These are phyloP conservation scores for Felis chaus DNA, from an alignment of 2,113 vertebrate species.

Conservation along the genomic window DNA sequence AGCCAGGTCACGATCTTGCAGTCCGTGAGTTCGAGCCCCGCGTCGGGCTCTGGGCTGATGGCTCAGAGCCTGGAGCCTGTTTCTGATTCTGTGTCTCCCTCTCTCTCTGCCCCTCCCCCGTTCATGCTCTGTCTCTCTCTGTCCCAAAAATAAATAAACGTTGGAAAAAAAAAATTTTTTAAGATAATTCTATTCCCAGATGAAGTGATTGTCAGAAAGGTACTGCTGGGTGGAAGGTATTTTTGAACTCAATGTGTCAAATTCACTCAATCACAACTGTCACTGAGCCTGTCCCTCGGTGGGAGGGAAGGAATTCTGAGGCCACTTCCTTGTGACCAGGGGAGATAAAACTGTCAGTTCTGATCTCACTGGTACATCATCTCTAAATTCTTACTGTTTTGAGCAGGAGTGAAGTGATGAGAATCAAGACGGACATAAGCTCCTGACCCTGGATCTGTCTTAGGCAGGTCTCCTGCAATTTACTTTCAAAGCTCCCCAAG, in stretches of 20 bases:
- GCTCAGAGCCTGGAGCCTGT: too few relatives aligned
- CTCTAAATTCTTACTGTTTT: not conserved
- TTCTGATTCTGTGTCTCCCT: too few relatives aligned
- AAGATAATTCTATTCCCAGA: not conserved
- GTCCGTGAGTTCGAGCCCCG: too few relatives aligned
- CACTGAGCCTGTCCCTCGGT: not conserved
- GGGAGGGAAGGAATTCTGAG: not conserved
- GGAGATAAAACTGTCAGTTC: not conserved
- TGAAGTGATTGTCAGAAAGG: not conserved
- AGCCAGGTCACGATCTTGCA: too few relatives aligned
- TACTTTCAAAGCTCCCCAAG: not conserved
- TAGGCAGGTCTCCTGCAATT: not conserved
- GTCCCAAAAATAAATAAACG: too few relatives aligned
- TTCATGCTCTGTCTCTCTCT: too few relatives aligned
- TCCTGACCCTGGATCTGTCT: slow-evolving; percentile 21
- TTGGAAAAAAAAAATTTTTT: too few relatives aligned
- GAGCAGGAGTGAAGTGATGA: not conserved
- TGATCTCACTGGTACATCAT: not conserved
- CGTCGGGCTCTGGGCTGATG: too few relatives aligned
- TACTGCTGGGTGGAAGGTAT: not conserved
- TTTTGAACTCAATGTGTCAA: not conserved
- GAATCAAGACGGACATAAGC: not conserved
- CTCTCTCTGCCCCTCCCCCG: too few relatives aligned
- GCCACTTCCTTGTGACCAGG: not conserved
- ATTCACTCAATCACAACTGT: not conserved